Conservation (phyloP, 2,797 vertebrate genomes). For the Vipera latastei region DNA sequence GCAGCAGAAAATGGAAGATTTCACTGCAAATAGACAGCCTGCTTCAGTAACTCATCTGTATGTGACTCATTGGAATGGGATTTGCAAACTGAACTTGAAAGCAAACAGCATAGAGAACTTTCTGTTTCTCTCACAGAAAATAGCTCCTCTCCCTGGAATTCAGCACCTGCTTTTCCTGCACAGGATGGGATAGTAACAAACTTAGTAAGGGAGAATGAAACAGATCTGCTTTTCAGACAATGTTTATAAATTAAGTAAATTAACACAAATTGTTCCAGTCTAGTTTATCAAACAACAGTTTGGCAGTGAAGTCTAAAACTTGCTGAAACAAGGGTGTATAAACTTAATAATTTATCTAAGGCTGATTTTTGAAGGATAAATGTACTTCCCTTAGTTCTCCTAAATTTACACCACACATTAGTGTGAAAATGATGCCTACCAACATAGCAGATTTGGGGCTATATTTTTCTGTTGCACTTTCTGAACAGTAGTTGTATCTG, state of each 20-base stretch:
- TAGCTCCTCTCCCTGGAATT: too few relatives aligned
- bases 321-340: neutral
- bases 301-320: neutral
- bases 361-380: neutral
- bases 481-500: neutral
- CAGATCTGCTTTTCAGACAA: too few relatives aligned
- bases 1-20: too few relatives aligned
- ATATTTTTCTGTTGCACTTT: neutral
- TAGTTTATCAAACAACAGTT: neutral
- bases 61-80: too few relatives aligned
- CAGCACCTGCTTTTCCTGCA: too few relatives aligned
- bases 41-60: too few relatives aligned
- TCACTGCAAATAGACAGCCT: too few relatives aligned
- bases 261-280: neutral
- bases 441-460: neutral
- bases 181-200: too few relatives aligned
- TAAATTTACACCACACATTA: neutral
- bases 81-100: too few relatives aligned
- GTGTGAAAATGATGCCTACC: neutral
- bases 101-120: too few relatives aligned
- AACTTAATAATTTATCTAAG: neutral
- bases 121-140: too few relatives aligned
- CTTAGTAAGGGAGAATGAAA: too few relatives aligned
- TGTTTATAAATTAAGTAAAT: neutral
- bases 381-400: neutral